Percentiles rank a stretch among this genome's conserved stretches.
phyloP scores from a whole-genome alignment of 2,113 vertebrate genomes.

The Alces alces region DNA sequence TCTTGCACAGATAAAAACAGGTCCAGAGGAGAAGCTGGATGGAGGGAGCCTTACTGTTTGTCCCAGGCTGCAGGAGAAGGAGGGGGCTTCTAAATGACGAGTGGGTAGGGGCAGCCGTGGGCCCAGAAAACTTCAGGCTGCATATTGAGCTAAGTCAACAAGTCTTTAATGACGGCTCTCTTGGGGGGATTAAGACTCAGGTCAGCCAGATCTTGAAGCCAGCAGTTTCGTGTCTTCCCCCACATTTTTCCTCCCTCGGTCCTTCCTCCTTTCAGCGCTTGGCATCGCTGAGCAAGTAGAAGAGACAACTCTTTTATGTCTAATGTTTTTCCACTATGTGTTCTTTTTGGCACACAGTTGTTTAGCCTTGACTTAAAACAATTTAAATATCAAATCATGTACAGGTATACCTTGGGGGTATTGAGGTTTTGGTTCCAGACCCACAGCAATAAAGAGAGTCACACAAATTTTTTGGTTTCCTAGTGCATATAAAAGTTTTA shows the following conservation, averaged over 20 bases:
- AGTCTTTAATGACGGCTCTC: constrained; percentile 46
- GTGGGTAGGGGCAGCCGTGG: not conserved
- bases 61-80: not conserved
- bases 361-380: constrained; percentile 17
- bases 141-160: constrained; percentile 40
- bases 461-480: not conserved
- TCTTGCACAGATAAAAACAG: not conserved
- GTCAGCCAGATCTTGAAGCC: constrained; percentile 56
- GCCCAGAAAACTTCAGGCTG: constrained; percentile 48
- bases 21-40: not conserved
- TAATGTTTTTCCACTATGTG: constrained; percentile 32
- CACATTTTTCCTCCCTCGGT: constrained; percentile 31
- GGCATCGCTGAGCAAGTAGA: not conserved
- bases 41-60: not conserved
- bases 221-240: constrained; percentile 50
- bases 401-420: not conserved
- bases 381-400: constrained; percentile 12
- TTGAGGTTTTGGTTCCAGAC: not conserved
- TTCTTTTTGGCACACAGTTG: not conserved
- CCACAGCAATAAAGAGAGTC: not conserved
- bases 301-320: not conserved
- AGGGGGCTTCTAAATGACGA: not conserved
- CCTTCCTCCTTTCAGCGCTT: not conserved
- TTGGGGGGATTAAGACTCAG: constrained; percentile 34
- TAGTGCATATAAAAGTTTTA: not conserved